phyloP scores from a whole-genome alignment of 2,797 vertebrate genomes.

The Notamacropus eugenii region DNA sequence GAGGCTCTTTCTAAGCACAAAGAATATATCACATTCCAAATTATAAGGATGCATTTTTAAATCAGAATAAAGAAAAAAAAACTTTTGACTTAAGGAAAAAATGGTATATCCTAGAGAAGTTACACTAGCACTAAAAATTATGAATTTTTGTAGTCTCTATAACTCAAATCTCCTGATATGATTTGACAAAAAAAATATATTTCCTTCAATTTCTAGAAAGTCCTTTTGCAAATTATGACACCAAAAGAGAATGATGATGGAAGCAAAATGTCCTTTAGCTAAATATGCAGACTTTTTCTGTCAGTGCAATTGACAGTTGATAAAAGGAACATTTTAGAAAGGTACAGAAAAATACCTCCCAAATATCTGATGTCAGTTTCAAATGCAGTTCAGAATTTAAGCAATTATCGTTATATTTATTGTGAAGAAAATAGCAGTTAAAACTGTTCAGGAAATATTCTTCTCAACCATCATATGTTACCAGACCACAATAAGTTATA shows the following conservation, averaged over 20 bases:
- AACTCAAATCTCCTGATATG: background rate
- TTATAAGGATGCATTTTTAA: slow-evolving; percentile 3
- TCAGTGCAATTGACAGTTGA: background rate
- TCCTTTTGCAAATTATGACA: slow-evolving; percentile 5
- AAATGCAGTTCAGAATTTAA: background rate
- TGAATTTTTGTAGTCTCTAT: background rate
- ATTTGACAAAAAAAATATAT: background rate
- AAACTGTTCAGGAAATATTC: slow-evolving; percentile 16
- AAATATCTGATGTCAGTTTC: background rate
- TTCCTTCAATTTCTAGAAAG: slow-evolving; percentile 35
- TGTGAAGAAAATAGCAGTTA: slow-evolving; percentile 27
- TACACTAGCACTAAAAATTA: background rate
- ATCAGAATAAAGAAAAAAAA: slow-evolving; percentile 19
- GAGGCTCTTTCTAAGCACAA: slow-evolving; percentile 30
- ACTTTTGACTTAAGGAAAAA: background rate
- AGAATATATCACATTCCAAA: slow-evolving; percentile 2
- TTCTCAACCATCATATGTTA: slow-evolving; percentile 17
- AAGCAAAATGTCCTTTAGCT: slow-evolving; percentile 21
- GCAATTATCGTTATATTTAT: background rate
- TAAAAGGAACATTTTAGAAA: slow-evolving; percentile 16
- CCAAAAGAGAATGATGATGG: background rate
- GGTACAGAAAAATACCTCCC: background rate
- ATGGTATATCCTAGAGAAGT: slow-evolving; percentile 8
- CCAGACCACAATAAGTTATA: background rate
- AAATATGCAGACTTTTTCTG: background rate